Evolutionary conservation across 2,888 invertebrate genomes (phyloP).

Genomic region (Dorcus parallelipipedus): DNA sequence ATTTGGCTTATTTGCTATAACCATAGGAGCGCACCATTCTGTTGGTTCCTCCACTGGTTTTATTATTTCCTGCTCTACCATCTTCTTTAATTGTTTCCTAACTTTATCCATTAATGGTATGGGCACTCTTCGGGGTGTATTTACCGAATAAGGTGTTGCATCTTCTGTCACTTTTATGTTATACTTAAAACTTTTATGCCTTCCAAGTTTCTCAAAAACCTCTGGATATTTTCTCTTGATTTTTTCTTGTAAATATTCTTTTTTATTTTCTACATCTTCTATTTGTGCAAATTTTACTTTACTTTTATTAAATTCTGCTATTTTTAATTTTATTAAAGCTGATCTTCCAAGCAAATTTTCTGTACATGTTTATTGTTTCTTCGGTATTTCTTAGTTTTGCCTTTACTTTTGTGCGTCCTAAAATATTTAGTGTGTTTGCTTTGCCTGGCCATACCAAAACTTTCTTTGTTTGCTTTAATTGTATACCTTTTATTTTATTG

Average conservation of each 20-base stretch:
- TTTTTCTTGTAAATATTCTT: too few species aligned
- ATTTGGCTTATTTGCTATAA: conserved; percentile 29
- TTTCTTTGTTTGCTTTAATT: too few species aligned
- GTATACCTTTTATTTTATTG: too few species aligned
- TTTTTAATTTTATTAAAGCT: not conserved
- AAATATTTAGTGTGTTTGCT: not conserved
- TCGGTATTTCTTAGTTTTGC: not conserved
- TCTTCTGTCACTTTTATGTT: conserved; percentile 28
- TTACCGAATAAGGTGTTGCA: conserved; percentile 8
- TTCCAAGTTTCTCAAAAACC: too few species aligned
- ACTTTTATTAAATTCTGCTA: not conserved
- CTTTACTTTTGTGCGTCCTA: conserved; percentile 1
- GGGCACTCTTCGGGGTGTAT: conserved; percentile 33
- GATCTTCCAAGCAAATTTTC: too few species aligned
- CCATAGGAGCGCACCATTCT: conserved; percentile 40
- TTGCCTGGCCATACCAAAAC: too few species aligned
- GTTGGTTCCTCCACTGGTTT: conserved; percentile 24
- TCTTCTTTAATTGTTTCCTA: conserved; percentile 32
- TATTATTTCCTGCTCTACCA: conserved; percentile 28
- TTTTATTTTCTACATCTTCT: too few species aligned
- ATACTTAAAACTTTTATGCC: conserved; percentile 17
- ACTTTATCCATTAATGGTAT: conserved; percentile 34
- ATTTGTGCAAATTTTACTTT: not conserved
- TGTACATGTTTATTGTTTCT: too few species aligned
- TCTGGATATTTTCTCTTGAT: too few species aligned